phyloP scores from a whole-genome alignment of 2,113 vertebrate genomes.

The Natator depressus region DNA sequence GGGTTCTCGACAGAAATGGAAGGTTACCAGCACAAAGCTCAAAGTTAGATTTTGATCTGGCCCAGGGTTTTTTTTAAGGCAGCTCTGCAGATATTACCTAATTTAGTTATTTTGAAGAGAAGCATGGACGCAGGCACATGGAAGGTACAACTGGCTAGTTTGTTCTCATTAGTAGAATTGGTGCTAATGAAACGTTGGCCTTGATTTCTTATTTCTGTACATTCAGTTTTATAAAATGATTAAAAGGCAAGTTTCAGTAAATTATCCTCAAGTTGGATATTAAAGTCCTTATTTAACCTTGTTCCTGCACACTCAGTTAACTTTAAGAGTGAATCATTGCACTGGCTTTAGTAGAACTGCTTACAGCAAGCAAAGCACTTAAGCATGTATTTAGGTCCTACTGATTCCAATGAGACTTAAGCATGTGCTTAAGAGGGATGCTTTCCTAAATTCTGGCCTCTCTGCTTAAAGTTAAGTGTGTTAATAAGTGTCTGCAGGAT shows the following conservation, averaged over 20 bases:
- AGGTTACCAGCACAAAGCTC: neutral
- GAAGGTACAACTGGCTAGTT: neutral
- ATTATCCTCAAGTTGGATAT: neutral
- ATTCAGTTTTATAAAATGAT: neutral
- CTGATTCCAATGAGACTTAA: neutral
- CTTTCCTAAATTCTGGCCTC: neutral
- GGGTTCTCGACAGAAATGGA: constrained; percentile 20
- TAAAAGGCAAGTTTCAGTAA: neutral
- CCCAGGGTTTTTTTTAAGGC: neutral
- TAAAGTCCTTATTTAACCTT: neutral
- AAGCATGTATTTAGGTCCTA: neutral
- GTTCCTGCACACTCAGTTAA: neutral
- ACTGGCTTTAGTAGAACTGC: neutral
- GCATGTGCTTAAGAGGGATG: neutral
- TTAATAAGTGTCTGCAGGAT: neutral
- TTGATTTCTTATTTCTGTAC: neutral
- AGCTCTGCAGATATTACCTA: neutral
- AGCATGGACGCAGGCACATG: neutral
- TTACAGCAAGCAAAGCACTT: neutral
- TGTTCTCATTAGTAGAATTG: neutral
- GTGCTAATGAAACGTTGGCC: neutral
- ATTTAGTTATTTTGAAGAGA: constrained; percentile 1
- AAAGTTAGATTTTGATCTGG: neutral
- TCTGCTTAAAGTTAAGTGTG: neutral
- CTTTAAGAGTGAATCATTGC: neutral